Conservation (phyloP, 2,113 vertebrate genomes). For the Platichthys stellatus region DNA sequence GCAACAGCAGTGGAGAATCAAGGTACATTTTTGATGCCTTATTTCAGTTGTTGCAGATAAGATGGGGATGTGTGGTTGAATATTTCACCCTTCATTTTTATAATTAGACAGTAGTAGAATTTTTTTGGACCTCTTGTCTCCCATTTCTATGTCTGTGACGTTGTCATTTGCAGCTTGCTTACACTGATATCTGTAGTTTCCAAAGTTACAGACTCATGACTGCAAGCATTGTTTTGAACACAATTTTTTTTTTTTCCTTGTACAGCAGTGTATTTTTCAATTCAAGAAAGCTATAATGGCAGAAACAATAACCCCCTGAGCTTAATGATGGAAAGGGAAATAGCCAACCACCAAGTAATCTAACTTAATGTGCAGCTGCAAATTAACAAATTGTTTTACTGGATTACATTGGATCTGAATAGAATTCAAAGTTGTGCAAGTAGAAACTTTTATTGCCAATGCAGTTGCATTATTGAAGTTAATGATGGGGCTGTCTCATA, state of each 20-base stretch:
- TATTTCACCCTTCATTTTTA: background rate
- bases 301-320: background rate
- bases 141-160: background rate
- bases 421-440: background rate
- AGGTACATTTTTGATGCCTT: conserved; percentile 82
- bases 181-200: background rate
- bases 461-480: too few species aligned
- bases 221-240: background rate
- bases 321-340: background rate
- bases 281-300: background rate
- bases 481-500: too few species aligned
- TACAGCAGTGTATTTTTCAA: background rate
- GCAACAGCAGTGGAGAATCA: conserved; percentile 96
- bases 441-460: too few species aligned
- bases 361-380: background rate
- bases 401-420: too few species aligned
- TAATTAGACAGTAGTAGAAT: background rate
- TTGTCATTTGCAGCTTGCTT: background rate
- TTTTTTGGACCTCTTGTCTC: background rate
- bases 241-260: background rate
- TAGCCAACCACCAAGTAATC: background rate
- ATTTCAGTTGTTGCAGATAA: background rate
- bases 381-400: too few species aligned
- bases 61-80: background rate
- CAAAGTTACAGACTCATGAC: background rate